Conservation (phyloP, 2,113 vertebrate genomes). For the Xiphophorus couchianus region DNA sequence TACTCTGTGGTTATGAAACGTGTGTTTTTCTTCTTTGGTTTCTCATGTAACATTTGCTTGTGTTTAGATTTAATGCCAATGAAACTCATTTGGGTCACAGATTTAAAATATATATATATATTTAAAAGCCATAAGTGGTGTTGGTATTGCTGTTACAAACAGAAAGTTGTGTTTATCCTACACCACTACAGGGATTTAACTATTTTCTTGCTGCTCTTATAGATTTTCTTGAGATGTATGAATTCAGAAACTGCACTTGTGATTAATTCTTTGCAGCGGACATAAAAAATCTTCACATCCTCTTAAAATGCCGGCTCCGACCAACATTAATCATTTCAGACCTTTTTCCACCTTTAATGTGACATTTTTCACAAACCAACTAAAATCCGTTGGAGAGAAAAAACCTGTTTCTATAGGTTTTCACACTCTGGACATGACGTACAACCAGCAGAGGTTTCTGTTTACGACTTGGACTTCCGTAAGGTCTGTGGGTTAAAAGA, state of each 20-base stretch:
- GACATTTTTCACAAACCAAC: background rate
- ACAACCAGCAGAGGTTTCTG: background rate
- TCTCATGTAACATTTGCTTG: background rate
- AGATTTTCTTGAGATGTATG: constrained; percentile 4
- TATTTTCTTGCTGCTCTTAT: constrained; percentile 28
- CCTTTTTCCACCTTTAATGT: background rate
- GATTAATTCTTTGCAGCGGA: background rate
- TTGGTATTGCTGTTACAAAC: background rate
- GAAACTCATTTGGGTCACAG: background rate
- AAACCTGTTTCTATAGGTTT: no score
- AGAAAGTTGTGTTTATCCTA: background rate
- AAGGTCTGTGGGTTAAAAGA: background rate
- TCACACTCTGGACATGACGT: no score
- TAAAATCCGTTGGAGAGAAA: no score
- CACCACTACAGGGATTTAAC: constrained; percentile 11
- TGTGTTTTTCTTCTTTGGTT: background rate
- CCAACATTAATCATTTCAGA: background rate
- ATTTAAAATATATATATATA: background rate
- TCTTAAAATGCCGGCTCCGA: background rate
- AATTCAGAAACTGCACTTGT: background rate
- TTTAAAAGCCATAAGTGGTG: constrained; percentile 37
- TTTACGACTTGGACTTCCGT: background rate
- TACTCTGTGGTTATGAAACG: background rate
- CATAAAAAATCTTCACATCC: background rate
- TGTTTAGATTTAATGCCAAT: background rate